Evolutionary conservation across 2,797 vertebrate species (phyloP), one percentile per base, ranked within the genome.

Genomic region (Vireo griseus): DNA sequence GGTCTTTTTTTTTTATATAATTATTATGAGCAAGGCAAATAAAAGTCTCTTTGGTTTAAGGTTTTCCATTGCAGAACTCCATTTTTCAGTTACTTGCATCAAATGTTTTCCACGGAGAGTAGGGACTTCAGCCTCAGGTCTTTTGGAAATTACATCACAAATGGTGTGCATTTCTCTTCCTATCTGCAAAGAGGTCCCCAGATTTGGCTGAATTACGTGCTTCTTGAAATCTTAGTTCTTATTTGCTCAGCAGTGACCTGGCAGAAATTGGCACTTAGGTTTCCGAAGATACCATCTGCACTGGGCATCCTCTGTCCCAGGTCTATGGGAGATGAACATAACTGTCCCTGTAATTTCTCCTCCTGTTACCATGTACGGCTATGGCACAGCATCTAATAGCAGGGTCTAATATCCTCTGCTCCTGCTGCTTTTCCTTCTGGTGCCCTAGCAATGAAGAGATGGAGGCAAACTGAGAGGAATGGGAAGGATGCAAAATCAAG

Each of bases 391-490:
- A 86, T 92, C 92, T 96, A 93, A 96, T 88, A 94, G 85, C 71
- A 88, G 79, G 71, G 55, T 54, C 82, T 95, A 91, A 96, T 97
- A 96, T 96, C 94, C 95, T 94, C 73, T 90, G 39, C 67, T 94
- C 92, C 95, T 92, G 95, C 95, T 97, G 95, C 58, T 96, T 35
- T 86, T 75, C 95, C 95, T 96, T 96, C 95, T 97, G 95, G 69
- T 90, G 19, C 82, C 24, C n/a, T 88, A 91, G 63, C 82, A 86
- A 84, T 88, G 73, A 81, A 90, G 73, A 88, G 76, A 59, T 78
- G 35, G 42, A 91, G 71, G 77, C 79, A 81, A 75, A 48, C 79
- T 86, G 67, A 81, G 69, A 76, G 40, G 45, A 94, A 90, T 67
- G 55, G 63, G 90, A 91, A 92, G 73, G 55, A 86, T 88, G 51